Percentiles rank a stretch among this genome's conserved stretches.
Conservation (phyloP, 2,888 invertebrate species). For the Cerceris ruficornis region DNA sequence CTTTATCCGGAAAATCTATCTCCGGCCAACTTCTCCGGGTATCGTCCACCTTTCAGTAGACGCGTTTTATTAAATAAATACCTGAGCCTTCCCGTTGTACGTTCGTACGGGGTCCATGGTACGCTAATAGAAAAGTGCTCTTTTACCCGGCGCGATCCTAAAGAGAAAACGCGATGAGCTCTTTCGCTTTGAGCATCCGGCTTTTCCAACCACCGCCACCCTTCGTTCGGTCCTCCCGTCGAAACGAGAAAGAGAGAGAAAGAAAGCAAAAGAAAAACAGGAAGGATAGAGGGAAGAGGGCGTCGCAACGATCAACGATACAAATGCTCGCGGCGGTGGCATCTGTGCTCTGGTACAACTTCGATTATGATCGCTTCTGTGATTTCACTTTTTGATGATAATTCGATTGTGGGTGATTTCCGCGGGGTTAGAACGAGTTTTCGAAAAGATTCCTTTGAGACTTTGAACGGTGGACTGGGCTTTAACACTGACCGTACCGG, state of each 20-base stretch:
- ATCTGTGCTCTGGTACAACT: not conserved
- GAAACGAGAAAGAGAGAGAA: slow-evolving; percentile 4
- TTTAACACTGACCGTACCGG: too few species aligned
- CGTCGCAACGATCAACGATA: slow-evolving; percentile 38
- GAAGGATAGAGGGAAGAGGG: not conserved
- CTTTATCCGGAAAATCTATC: slow-evolving; percentile 46
- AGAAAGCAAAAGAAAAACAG: slow-evolving; percentile 9
- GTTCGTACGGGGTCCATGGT: slow-evolving; percentile 40
- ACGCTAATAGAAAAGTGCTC: slow-evolving; percentile 63
- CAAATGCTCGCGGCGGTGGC: slow-evolving; percentile 9
- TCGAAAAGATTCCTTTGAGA: too few species aligned
- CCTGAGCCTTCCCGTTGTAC: slow-evolving; percentile 62
- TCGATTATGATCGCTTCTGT: not conserved
- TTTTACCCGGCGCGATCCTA: slow-evolving; percentile 52
- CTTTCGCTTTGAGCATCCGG: slow-evolving; percentile 55
- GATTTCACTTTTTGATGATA: slow-evolving; percentile 15
- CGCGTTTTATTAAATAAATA: slow-evolving; percentile 75
- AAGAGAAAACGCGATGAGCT: slow-evolving; percentile 61
- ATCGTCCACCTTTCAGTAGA: slow-evolving; percentile 54
- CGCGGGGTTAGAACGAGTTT: too few species aligned
- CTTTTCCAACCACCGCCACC: slow-evolving; percentile 20
- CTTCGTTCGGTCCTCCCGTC: not conserved
- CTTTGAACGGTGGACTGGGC: too few species aligned
- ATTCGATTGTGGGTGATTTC: slow-evolving; percentile 9
- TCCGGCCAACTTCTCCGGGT: not conserved